These are phyloP conservation scores for Oriolus oriolus DNA, from an alignment of 2,113 vertebrate species.

Conservation along the genomic window DNA sequence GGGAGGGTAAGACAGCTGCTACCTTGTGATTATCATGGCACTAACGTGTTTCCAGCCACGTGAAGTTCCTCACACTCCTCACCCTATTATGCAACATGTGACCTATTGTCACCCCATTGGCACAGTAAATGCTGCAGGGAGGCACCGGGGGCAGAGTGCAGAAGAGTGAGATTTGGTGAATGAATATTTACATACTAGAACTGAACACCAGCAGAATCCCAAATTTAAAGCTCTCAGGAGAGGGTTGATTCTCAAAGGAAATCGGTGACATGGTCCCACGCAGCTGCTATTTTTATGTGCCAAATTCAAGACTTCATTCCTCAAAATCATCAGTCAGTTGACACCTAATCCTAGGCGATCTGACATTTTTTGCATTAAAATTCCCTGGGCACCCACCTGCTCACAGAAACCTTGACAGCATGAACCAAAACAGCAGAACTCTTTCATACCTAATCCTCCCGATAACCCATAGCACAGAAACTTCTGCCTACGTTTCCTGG, in stretches of 20 bases:
- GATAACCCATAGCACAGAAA: background rate
- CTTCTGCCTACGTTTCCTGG: background rate
- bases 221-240: conserved; percentile 6
- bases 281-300: background rate
- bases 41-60: conserved; percentile 11
- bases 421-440: background rate
- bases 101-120: background rate
- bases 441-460: background rate
- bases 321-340: conserved; percentile 7
- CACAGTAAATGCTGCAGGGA: background rate
- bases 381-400: conserved; percentile 2
- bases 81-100: background rate
- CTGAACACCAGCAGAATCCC: background rate
- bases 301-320: background rate
- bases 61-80: background rate
- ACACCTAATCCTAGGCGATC: conserved; percentile 2
- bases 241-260: background rate
- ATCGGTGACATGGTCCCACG: background rate
- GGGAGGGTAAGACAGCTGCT: conserved; percentile 58
- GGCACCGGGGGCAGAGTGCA: background rate
- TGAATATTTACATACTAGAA: background rate
- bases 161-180: background rate
- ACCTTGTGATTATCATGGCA: background rate
- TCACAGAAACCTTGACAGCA: background rate
- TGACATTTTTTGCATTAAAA: conserved; percentile 23